A percentile compares a stretch with the other conserved stretches of the same genome.
phyloP scores from a whole-genome alignment of 2,797 vertebrate genomes.

The Mormyrops attenuatus region DNA sequence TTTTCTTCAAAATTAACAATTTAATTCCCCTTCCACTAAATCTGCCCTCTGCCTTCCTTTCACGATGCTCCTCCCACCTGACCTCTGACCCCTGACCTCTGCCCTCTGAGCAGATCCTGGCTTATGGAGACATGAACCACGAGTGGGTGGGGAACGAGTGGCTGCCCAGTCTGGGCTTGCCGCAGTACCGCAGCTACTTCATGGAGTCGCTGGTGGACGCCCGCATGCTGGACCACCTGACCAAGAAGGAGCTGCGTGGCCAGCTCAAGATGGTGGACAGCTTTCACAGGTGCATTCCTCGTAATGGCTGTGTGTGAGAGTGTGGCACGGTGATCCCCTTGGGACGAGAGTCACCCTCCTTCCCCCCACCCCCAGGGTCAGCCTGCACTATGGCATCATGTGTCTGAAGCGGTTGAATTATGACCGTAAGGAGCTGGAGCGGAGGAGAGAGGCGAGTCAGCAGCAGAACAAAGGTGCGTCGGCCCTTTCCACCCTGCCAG shows the following conservation, averaged over 20 bases:
- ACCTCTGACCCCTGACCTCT: constrained; percentile 15
- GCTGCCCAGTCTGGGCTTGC: constrained; percentile 85
- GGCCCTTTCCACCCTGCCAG: background rate
- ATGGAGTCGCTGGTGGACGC: constrained; percentile 93
- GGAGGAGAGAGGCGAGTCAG: constrained; percentile 78
- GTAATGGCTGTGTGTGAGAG: constrained; percentile 21
- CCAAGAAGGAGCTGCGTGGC: constrained; percentile 87
- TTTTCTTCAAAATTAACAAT: background rate
- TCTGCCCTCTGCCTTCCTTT: background rate
- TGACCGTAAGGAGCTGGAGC: constrained; percentile 85
- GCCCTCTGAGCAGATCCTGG: constrained; percentile 69
- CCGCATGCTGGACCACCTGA: constrained; percentile 87
- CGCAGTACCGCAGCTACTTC: constrained; percentile 89
- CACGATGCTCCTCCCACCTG: background rate
- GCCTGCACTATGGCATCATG: constrained; percentile 90
- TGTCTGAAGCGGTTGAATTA: constrained; percentile 90
- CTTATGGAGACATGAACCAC: constrained; percentile 89
- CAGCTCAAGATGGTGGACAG: constrained; percentile 95
- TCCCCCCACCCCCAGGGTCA: constrained; percentile 65
- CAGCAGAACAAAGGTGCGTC: constrained; percentile 77
- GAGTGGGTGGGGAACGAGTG: constrained; percentile 93
- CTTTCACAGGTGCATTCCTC: constrained; percentile 75
- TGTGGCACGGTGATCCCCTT: background rate
- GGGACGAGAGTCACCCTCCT: background rate
- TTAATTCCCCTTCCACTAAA: background rate